Evolutionary conservation across 2,888 invertebrate species (phyloP).

Genomic region (Sinohyriopsis cumingii): DNA sequence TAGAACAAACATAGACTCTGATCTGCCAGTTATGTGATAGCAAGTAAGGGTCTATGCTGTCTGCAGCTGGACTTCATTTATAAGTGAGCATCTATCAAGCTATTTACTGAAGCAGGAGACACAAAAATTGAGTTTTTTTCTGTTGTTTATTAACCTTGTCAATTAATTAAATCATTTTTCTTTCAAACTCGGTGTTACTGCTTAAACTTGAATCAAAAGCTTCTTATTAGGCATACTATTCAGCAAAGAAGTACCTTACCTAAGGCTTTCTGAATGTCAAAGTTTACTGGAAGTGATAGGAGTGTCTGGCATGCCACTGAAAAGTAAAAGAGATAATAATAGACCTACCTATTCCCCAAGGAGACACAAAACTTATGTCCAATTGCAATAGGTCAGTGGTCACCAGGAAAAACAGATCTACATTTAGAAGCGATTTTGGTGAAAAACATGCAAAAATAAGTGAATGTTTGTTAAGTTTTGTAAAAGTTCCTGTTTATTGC

Average conservation of each 20-base stretch:
- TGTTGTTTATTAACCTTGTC: too few species aligned
- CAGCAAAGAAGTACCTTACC: constrained; percentile 32
- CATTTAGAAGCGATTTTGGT: too few species aligned
- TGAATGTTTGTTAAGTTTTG: too few species aligned
- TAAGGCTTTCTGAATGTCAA: constrained; percentile 57
- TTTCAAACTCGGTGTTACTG: not conserved
- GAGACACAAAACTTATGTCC: not conserved
- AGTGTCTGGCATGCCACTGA: constrained; percentile 64
- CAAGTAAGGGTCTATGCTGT: too few species aligned
- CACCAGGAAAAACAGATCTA: not conserved
- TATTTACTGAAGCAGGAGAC: too few species aligned
- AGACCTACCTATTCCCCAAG: constrained; percentile 3
- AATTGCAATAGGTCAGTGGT: not conserved
- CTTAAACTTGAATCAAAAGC: not conserved
- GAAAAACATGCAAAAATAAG: too few species aligned
- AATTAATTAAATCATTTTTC: not conserved
- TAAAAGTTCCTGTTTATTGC: too few species aligned
- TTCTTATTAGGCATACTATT: not conserved
- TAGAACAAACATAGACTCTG: too few species aligned
- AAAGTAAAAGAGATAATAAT: constrained; percentile 18
- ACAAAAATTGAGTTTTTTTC: too few species aligned
- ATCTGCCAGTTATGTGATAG: too few species aligned
- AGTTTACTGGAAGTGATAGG: constrained; percentile 61
- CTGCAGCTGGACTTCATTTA: not conserved
- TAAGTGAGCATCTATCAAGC: too few species aligned